A percentile compares a stretch with the other conserved stretches of the same genome.
phyloP scores from a whole-genome alignment of 2,797 vertebrate genomes.

The Eurystomus glaucurus region DNA sequence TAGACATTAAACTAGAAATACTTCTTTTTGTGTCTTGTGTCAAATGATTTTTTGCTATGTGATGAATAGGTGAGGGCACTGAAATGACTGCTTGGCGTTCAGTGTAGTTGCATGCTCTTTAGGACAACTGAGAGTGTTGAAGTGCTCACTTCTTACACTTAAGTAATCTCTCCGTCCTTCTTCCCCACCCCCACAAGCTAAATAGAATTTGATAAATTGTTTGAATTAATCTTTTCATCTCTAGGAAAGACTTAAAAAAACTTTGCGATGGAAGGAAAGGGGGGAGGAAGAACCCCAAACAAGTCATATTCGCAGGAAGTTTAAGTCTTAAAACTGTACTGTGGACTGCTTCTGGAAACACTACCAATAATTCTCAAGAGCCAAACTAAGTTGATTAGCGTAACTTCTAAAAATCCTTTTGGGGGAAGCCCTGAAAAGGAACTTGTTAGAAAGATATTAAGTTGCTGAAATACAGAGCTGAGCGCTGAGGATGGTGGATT shows the following conservation, averaged over 20 bases:
- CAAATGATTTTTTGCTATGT: rapidly evolving
- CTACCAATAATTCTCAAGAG: not conserved
- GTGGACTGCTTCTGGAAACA: not conserved
- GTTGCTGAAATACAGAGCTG: not conserved
- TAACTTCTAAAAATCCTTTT: not conserved
- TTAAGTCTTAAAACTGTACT: not conserved
- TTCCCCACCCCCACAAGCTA: rapidly evolving
- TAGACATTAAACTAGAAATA: not conserved
- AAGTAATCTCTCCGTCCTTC: not conserved
- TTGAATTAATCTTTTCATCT: not conserved
- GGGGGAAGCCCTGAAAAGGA: not conserved
- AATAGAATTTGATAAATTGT: not conserved
- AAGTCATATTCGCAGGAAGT: not conserved
- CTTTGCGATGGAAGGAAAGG: not conserved
- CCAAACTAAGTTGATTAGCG: not conserved
- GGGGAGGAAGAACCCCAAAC: not conserved
- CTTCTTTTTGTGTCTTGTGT: not conserved
- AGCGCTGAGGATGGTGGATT: not conserved
- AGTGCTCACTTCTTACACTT: not conserved
- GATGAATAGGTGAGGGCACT: not conserved
- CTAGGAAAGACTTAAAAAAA: too few relatives aligned
- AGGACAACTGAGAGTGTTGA: not conserved
- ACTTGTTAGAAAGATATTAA: rapidly evolving
- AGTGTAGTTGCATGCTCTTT: not conserved
- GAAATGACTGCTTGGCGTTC: not conserved